Evolutionary conservation across 2,888 invertebrate species (phyloP), one percentile per base, ranked within the genome.

Genomic region (Rosalia funebris): DNA sequence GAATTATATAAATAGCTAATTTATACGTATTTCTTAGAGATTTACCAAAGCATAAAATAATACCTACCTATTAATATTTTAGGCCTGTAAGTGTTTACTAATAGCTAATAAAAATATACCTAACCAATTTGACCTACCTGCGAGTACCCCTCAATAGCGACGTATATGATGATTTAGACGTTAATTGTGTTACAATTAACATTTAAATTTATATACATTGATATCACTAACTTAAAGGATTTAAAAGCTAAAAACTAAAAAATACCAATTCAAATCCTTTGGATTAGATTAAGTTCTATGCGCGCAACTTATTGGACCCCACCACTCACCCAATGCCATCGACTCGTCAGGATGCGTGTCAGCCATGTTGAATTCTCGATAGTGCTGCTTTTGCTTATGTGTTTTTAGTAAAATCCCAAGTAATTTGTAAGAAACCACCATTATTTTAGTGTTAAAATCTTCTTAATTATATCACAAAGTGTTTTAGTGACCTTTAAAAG

Each of bases 361-460:
- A 74, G 81, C 81, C 81, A 81, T 81, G 73, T 79, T 81, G 79
- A 75, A 76, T 76, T 68, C 65, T 65, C 77, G 77, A 78, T 72
- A 68, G 79, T 78, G 78, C 77, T 77, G 77, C 77, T 62, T 66
- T 41, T 37, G 14, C 34, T 44, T 37, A 63, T 42, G 58, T 57
- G 59, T 65, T 67, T 63, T 60, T 42, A 56, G 48, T 57, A 54
- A 62, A 57, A 59, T 58, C 31, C 41, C 42, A 17, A 39, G 56
- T 20, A 54, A 50, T 55, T 59, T 12, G 39, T 20, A 44, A 42
- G 17, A 19, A 63, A 53, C 55, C 37, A 44, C 37, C 36, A 55
- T 57, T 60, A 57, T 58, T 64, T 48, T 37, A 61, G 66, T 70
- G 66, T 62, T 60, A 60, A 55, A 44, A 41, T 44, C 57, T 62